Evolutionary conservation across 2,888 invertebrate genomes (phyloP), one percentile per base, ranked within the genome.

Genomic region (Chironomus tentans): DNA sequence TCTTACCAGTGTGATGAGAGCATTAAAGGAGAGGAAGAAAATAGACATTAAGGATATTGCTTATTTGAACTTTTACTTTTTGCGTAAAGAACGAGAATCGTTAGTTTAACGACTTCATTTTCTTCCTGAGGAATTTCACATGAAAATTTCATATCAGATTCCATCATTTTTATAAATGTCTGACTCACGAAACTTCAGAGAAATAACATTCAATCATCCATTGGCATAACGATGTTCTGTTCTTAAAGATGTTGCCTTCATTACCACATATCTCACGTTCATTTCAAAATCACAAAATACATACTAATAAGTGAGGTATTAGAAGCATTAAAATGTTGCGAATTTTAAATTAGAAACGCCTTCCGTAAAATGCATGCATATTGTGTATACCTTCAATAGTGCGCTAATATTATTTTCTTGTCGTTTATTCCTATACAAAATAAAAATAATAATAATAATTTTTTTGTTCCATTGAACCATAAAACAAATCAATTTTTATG

Each of bases 341-440:
- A 75, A 75, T 75, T 75, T 75, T 48, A 75, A 75, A 75, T 75
- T 75, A 48, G 74, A 68, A 68, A 75, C 74, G 74, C 74, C 74
- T 75, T 68, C 74, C 68, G 74, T 47, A 73, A 28, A 68, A 22
- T 68, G 56, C 56, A 56, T 24, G 24, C 65, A 65, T 65, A 24
- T 24, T 13, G 13, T 13, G n/a, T 18, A 7, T 15, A 56, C n/a
- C n/a, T n/a, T 56, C 18, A 18, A n/a, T 56, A 56, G 18, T 56
- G 56, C 56, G 56, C 38, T 38, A 56, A 56, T 56, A 18, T 65
- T 65, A 21, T 21, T 65, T 22, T 65, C 21, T 7, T 65, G 65
- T 24, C 56, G 56, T 18, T 56, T 56, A 18, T n/a, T 56, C 6
- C 15, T 56, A 7, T 56, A 56, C 56, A 18, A 38, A 38, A 38